Percentiles rank a stretch among this genome's conserved stretches.
Evolutionary conservation across 1,140 invertebrate genomes (phyloP).

Genomic region (Pseudomyrmex cubaensis): DNA sequence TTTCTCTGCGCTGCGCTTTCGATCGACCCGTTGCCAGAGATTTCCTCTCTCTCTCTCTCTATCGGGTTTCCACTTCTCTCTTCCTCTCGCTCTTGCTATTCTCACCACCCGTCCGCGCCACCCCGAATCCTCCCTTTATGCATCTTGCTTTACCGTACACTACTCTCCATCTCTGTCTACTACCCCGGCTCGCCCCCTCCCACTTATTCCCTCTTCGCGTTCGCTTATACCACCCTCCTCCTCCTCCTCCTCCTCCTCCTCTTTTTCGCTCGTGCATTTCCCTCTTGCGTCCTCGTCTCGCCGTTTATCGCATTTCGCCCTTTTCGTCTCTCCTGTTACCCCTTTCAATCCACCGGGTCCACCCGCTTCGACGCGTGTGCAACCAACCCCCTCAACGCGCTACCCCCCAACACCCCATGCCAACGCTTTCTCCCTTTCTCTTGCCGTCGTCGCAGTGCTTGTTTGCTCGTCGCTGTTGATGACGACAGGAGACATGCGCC

Average conservation of each 20-base stretch:
- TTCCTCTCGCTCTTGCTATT: not conserved
- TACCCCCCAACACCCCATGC: slow-evolving; percentile 39
- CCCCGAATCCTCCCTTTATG: slow-evolving; percentile 70
- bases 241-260: not conserved
- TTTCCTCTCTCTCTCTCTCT: slow-evolving; percentile 50
- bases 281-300: slow-evolving; percentile 61
- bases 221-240: not conserved
- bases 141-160: slow-evolving; percentile 53
- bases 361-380: slow-evolving; percentile 63
- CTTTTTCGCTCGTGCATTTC: slow-evolving; percentile 68
- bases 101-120: slow-evolving; percentile 37
- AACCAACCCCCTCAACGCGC: slow-evolving; percentile 55
- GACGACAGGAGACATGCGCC: slow-evolving; percentile 68
- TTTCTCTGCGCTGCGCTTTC: slow-evolving; percentile 85
- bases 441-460: slow-evolving; percentile 40
- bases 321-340: slow-evolving; percentile 58
- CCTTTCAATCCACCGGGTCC: slow-evolving; percentile 63
- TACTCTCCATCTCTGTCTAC: slow-evolving; percentile 62
- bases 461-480: slow-evolving; percentile 61
- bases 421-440: slow-evolving; percentile 61
- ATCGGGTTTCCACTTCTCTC: not conserved
- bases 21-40: slow-evolving; percentile 82
- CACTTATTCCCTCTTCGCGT: slow-evolving; percentile 15
- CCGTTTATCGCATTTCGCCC: slow-evolving; percentile 19
- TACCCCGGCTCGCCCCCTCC: slow-evolving; percentile 67